Evolutionary conservation across 1,140 invertebrate species (phyloP), one percentile per base, ranked within the genome.

Genomic region (Ruditapes philippinarum): DNA sequence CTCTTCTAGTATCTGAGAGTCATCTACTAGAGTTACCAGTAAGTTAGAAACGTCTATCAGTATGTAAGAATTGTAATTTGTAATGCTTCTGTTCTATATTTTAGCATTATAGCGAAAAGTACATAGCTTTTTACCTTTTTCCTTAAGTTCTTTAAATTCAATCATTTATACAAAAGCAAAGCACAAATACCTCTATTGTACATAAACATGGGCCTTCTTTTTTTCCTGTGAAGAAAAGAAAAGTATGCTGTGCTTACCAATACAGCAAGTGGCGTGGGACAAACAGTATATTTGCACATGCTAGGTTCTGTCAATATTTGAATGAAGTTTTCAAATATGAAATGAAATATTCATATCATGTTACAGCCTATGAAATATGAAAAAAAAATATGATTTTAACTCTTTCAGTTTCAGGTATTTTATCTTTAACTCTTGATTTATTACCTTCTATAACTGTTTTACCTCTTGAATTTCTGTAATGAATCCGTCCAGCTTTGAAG

Each of bases 81-180:
- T n/a, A 65, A 65, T 5, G 22, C 11, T 70, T 11, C 65, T 38
- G 65, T 70, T 40, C 65, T 70, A 70, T 1, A 28, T 70, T 70
- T 38, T 70, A 70, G 17, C n/a, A 5, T 12, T 9, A 11, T n/a
- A 5, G 33, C 28, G 38, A 38, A 28, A 2, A 38, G 33, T 70
- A 40, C 36, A 40, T 28, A 38, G n/a, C n/a, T n/a, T n/a, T n/a
- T n/a, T 70, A 70, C 5, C 31, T 70, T 70, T 12, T 19, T 57
- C n/a, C n/a, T 38, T 7, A 36, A 38, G 14, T 38, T 38, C 33
- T 70, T 70, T 38, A 38, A 70, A 70, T 70, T 70, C 65, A 70
- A 70, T 70, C 38, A 70, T 70, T 70, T 70, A 70, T 33, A 38
- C 22, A 70, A 62, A 70, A 70, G 65, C 65, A 36, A 70, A 38